Evolutionary conservation across 2,113 vertebrate genomes (phyloP).

Genomic region (Limanda limanda): DNA sequence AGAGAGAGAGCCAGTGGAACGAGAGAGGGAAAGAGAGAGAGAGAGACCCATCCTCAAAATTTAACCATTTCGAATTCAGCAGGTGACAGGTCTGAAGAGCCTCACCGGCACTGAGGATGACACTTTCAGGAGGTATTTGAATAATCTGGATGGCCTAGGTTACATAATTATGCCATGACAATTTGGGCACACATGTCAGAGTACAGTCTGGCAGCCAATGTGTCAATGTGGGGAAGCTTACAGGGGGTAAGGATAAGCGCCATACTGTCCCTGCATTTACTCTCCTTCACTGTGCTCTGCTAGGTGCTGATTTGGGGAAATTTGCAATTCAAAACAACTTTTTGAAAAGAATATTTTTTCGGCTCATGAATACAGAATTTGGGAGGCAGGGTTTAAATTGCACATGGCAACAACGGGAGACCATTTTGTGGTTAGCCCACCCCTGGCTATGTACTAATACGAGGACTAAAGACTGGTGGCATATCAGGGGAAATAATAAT

Average conservation of each 20-base stretch:
- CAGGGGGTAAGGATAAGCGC: conserved; percentile 73
- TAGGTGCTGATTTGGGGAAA: conserved; percentile 76
- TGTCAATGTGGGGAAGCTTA: conserved; percentile 77
- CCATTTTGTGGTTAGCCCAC: conserved; percentile 55
- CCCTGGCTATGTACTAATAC: conserved; percentile 42
- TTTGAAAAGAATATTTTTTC: conserved; percentile 76
- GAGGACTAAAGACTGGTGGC: conserved; percentile 34
- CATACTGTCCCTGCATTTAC: conserved; percentile 74
- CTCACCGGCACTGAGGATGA: conserved; percentile 75
- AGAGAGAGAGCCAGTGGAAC: conserved; percentile 35
- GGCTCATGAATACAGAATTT: conserved; percentile 82
- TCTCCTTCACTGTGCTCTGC: conserved; percentile 69
- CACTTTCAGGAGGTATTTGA: conserved; percentile 81
- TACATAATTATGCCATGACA: conserved; percentile 86
- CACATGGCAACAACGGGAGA: conserved; percentile 63
- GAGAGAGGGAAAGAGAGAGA: neutral
- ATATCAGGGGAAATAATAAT: conserved; percentile 37
- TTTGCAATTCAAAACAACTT: conserved; percentile 86
- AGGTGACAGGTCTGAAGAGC: conserved; percentile 79
- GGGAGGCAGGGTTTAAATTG: conserved; percentile 67
- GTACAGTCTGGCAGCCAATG: conserved; percentile 71
- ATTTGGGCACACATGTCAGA: conserved; percentile 80
- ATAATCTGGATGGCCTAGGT: conserved; percentile 83
- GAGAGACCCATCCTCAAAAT: conserved; percentile 65
- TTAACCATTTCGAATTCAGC: conserved; percentile 78